Base-by-base conservation (phyloP, 2,797 vertebrate species). In the Garrulus glandarius region DNA sequence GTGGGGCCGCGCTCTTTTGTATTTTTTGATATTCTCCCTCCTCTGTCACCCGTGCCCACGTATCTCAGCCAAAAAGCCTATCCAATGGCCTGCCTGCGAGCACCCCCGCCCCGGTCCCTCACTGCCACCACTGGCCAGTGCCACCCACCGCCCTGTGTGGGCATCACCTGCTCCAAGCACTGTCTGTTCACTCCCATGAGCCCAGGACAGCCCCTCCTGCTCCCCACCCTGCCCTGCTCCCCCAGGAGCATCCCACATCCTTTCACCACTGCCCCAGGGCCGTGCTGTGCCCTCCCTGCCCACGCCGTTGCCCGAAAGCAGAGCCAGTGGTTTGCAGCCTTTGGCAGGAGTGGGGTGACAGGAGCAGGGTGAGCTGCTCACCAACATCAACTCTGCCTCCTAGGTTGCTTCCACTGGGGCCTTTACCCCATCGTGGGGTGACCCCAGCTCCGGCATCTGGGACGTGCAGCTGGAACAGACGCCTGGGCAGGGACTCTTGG, bases 21-120 rank as follows among this genome's bases (percentile, higher is more conserved):
- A 97, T 90, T 94, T 97, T 97, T 97, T 97, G 32, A 97, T 97
- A 97, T 88, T 94, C 90, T 89, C 87, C 93, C 79, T 94, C 87
- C 71, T 79, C 87, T 86, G 81, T 93, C 43, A 20, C 85, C 91
- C 27, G 5, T 95, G 72, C 82, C 96, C 79, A 68, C 57, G 1
- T 74, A 70, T 94, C 75, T 87, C 89, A 92, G 91, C 95, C 92
- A 87, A 93, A 91, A 70, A 87, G 77, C 79, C 87, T 15, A 65
- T 68, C 72, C 23, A 20, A 67, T 1, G 15, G 76, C 65, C 67
- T 10, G 32, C 68, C 76, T 16, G 21, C 5, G 30, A 89, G 75
- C 76, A 70, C 65, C 57, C n/a, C 39, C 8, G 8, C 65, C 83
- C 71, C 1, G 2, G n/a, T 57, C 87, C 75, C 37, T 60, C 13